Percentiles rank a stretch among this genome's conserved stretches.
phyloP scores from a whole-genome alignment of 2,888 invertebrate genomes.

The Netelia melanura region DNA sequence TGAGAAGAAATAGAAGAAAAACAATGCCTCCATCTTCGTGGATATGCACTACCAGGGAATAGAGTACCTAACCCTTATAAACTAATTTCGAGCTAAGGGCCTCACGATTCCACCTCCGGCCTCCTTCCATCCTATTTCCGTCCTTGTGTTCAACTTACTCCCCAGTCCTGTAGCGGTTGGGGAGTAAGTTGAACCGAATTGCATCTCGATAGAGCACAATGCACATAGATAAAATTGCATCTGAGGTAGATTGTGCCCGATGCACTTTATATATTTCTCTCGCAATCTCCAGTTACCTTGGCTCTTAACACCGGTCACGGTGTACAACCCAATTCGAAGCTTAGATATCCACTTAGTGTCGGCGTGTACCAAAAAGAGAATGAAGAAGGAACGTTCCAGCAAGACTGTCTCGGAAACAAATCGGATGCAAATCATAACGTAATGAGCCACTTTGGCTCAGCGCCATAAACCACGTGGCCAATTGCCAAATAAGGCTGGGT shows the following conservation, averaged over 20 bases:
- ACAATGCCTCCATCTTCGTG: slow-evolving; percentile 60
- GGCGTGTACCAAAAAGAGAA: background rate
- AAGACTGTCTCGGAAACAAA: slow-evolving; percentile 1
- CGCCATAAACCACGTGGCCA: too few species aligned
- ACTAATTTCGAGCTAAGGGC: slow-evolving; percentile 63
- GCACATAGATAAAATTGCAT: slow-evolving; percentile 57
- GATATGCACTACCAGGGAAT: slow-evolving; percentile 7
- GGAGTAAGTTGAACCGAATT: background rate
- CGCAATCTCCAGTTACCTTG: slow-evolving; percentile 38
- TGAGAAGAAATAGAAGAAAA: slow-evolving; percentile 61
- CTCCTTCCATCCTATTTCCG: background rate
- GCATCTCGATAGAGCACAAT: slow-evolving; percentile 43
- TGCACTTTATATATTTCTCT: slow-evolving; percentile 52
- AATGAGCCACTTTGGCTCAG: too few species aligned
- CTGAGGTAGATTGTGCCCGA: slow-evolving; percentile 59
- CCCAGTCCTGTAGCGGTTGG: background rate
- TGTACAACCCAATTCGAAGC: slow-evolving; percentile 29
- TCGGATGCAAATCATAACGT: background rate
- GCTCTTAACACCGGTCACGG: slow-evolving; percentile 40
- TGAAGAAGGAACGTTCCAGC: background rate
- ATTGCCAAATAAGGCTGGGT: too few species aligned
- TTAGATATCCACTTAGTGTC: background rate
- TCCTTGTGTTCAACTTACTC: background rate
- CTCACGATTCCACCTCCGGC: slow-evolving; percentile 40
- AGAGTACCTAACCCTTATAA: slow-evolving; percentile 41